A percentile compares a stretch with the other conserved stretches of the same genome.
Conservation (phyloP, 2,888 invertebrate species). For the Andrena praecox region DNA sequence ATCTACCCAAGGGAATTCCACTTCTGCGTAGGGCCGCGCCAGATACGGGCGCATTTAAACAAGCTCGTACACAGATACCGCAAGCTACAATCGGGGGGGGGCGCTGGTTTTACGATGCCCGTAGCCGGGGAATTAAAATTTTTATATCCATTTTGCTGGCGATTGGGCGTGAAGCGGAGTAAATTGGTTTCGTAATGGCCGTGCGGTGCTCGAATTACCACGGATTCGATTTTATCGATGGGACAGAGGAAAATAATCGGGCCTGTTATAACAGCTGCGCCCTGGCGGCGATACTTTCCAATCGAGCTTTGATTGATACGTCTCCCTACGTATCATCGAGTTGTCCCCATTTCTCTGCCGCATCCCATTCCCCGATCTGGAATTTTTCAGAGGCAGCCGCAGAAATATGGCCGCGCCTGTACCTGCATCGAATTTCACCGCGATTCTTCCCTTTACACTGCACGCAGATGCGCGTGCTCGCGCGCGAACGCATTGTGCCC, state of each 20-base stretch:
- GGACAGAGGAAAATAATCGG: slow-evolving; percentile 46
- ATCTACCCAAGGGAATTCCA: slow-evolving; percentile 43
- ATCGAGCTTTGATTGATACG: slow-evolving; percentile 28
- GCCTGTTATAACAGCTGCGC: background rate
- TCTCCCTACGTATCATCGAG: slow-evolving; percentile 11
- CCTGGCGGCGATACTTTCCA: background rate
- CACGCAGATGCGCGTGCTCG: slow-evolving; percentile 19
- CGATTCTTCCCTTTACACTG: background rate
- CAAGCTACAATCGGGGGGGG: slow-evolving; percentile 15
- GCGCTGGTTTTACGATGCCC: slow-evolving; percentile 32
- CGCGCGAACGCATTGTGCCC: slow-evolving; percentile 22
- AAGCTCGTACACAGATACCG: slow-evolving; percentile 1
- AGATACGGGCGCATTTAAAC: slow-evolving; percentile 38
- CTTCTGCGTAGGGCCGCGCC: slow-evolving; percentile 22
- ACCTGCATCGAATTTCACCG: slow-evolving; percentile 35
- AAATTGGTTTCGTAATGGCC: slow-evolving; percentile 57
- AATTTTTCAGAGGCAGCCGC: background rate
- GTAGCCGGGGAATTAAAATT: slow-evolving; percentile 51
- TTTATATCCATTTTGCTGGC: slow-evolving; percentile 46
- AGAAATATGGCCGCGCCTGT: slow-evolving; percentile 8
- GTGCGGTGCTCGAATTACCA: slow-evolving; percentile 44
- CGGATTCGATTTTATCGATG: slow-evolving; percentile 53
- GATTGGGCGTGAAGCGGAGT: slow-evolving; percentile 55
- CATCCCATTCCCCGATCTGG: background rate
- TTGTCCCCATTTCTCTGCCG: background rate